Evolutionary conservation across 2,797 vertebrate species (phyloP).

Genomic region (Astyanax mexicanus): DNA sequence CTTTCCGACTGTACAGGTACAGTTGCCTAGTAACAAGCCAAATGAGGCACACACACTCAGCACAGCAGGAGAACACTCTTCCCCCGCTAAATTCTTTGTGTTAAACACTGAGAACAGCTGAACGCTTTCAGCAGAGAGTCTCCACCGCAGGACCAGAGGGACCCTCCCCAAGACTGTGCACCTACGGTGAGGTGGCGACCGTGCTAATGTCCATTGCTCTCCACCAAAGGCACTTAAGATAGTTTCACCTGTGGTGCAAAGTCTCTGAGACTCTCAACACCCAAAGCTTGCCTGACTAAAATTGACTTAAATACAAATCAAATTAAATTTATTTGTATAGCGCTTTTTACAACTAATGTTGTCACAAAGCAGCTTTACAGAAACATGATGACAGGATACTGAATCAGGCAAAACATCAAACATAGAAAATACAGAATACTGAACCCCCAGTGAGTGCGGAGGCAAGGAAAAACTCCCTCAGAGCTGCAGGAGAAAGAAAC

Average conservation of each 20-base stretch:
- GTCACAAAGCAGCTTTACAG: too few relatives aligned
- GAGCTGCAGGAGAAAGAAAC: too few relatives aligned
- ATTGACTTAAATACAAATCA: too few relatives aligned
- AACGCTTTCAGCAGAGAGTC: too few relatives aligned
- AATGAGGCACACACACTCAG: constrained; percentile 16
- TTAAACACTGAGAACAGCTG: neutral
- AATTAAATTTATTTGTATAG: too few relatives aligned
- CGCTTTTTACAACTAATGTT: too few relatives aligned
- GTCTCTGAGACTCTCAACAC: neutral
- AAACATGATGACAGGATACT: too few relatives aligned
- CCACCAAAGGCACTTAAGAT: neutral
- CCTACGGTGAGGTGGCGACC: neutral
- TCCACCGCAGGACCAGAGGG: neutral
- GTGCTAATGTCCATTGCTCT: too few relatives aligned
- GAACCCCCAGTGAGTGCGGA: too few relatives aligned
- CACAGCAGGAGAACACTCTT: constrained; percentile 23
- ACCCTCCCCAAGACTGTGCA: neutral
- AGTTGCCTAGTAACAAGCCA: constrained; percentile 50
- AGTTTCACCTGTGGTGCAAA: neutral
- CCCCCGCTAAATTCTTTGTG: constrained; percentile 2
- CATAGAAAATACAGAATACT: too few relatives aligned
- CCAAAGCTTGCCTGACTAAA: neutral
- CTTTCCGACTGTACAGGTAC: constrained; percentile 10
- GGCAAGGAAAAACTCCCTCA: too few relatives aligned
- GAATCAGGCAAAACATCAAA: too few relatives aligned